Evolutionary conservation across 2,888 invertebrate genomes (phyloP), one percentile per base, ranked within the genome.

Genomic region (Phaonia tiefii): DNA sequence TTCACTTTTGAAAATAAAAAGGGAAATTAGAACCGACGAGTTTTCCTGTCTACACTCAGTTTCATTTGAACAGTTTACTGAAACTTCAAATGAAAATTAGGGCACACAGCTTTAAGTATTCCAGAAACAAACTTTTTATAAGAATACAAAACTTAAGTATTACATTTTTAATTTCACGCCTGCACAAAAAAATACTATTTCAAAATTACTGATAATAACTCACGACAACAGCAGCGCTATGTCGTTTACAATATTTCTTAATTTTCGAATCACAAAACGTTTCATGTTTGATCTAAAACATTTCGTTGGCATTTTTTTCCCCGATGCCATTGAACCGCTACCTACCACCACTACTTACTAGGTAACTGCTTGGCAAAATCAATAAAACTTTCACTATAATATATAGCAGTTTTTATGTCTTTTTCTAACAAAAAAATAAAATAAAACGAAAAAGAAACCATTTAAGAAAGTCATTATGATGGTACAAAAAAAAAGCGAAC

Each of bases 381-480:
- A 69, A 70, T 70, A 70, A 70, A 75, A 75, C 75, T 70, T 75
- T 75, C 75, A 51, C 75, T 70, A 17, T 31, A n/a, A 11, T 13
- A 20, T 25, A 54, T 20, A 22, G 10, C n/a, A 31, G 31, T 58
- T n/a, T 46, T 4, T 46, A 5, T 46, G 11, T 46, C 15, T 46
- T 46, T 46, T 46, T 46, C 15, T 46, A 25, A 13, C 54, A 22
- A 54, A 54, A 54, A 54, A 54, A 37, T 31, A 31, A 5, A 31
- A 31, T 8, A 31, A 31, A 31, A 8, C 31, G 31, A 54, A 54
- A 54, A 54, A 54, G 63, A 63, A 42, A 63, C 63, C 42, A 63
- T 63, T 63, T 63, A 63, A 42, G 63, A 42, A 63, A 63, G 39
- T 10, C 42, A 63, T 42, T 20, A 20, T 20, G 39, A 15, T 39